Base-by-base conservation (phyloP, 2,888 invertebrate species). In the Drosophila melanosoma region DNA sequence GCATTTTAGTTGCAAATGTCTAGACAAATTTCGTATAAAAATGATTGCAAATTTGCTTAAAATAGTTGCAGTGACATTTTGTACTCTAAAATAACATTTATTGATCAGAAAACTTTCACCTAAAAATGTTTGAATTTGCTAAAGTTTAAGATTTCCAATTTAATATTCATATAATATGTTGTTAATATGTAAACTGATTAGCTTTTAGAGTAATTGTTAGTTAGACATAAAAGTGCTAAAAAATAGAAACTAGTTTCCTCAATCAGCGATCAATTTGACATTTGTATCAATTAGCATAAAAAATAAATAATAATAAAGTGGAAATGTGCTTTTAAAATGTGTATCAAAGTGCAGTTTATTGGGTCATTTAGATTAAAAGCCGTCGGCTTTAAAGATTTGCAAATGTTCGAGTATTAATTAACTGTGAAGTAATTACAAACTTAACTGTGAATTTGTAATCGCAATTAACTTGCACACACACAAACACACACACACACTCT, bases 401-500 rank as follows among this genome's bases (percentile, higher is more conserved):
- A 42, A 15, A 29, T 57, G 15, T 3, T 15, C n/a, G 5, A 20
- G 20, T 20, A 15, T 10, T 40, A 17, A 32, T 57, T 32, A 42
- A 42, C 32, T 57, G 10, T 45, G 40, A 29, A 57, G 3, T 29
- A 40, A 29, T 57, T 29, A 57, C n/a, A 57, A 15, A 40, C 40
- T 56, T 7, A 56, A 10, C 26, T 32, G 38, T 29, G 5, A 38
- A 51, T n/a, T 26, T 38, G 29, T 15, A 57, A 40, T 20, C 29
- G 29, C 42, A 42, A 20, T 40, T n/a, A 20, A 10, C n/a, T 15
- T 38, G 10, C 38, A 29, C 29, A 40, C n/a, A 42, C 20, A 35
- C 45, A 67, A 4, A 5, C 5, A n/a, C 38, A 29, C 38, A 40
- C n/a, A 42, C 20, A 35, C 54, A 67, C 61, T 56, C 49, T 62